Evolutionary conservation across 2,888 invertebrate genomes (phyloP), one percentile per base, ranked within the genome.

Genomic region (Sthenelais limicola): DNA sequence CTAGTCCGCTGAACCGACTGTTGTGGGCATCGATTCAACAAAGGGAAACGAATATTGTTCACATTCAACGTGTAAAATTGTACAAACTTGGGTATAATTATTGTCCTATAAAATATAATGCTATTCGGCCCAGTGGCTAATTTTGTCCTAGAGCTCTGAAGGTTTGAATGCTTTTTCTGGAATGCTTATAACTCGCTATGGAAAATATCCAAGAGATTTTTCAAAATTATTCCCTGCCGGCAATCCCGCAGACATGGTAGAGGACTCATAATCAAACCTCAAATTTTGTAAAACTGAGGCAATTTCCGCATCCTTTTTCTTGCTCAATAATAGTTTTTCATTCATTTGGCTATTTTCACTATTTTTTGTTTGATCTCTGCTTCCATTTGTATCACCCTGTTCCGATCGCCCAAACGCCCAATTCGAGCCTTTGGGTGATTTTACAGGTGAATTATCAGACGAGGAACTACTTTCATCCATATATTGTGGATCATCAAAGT

Each of bases 301-400:
- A 15, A 77, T 77, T 43, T 77, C 77, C 1, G 77, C 77, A 54
- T 77, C 77, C 66, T 77, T 77, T 73, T 76, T 77, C 51, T 69
- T 32, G 24, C 35, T 74, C 52, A 72, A 18, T 26, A 76, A 43
- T 62, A 76, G 68, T 28, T 68, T 73, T 32, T 74, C 77, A 35
- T 62, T 67, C 58, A 47, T 49, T 12, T 26, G 43, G 3, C 35
- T 47, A 30, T 77, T 73, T 32, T 21, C 52, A 15, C 24, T 33
- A 12, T 24, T 32, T 21, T 18, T 32, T 24, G 30, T 47, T 24
- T 72, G 21, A 21, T 54, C 47, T 2, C 49, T 52, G 30, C 32
- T 35, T n/a, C 24, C 52, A 24, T 35, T 35, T 33, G n/a, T n/a
- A n/a, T n/a, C n/a, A n/a, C n/a, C 21, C 28, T 38, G n/a, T 21